These are phyloP conservation scores for Caradrina clavipalpis DNA, from an alignment of 2,888 invertebrate species.

Conservation along the genomic window DNA sequence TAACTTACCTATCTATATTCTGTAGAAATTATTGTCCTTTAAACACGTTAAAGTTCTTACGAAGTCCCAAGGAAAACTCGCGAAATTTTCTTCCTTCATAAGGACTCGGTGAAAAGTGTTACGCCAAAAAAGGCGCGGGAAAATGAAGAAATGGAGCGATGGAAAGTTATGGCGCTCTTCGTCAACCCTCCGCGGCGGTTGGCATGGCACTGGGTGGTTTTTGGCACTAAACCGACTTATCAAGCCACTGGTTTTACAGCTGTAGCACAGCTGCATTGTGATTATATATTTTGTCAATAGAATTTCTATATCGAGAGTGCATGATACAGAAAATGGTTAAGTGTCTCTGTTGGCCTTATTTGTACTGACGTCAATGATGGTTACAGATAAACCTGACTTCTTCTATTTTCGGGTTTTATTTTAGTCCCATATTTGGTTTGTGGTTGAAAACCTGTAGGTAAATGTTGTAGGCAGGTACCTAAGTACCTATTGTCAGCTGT, in stretches of 20 bases:
- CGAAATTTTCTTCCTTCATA: slow-evolving; percentile 84
- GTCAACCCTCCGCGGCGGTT: slow-evolving; percentile 77
- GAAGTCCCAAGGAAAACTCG: slow-evolving; percentile 75
- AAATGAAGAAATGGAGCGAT: slow-evolving; percentile 55
- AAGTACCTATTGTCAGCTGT: not conserved
- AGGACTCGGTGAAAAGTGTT: slow-evolving; percentile 75
- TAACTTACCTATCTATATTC: slow-evolving; percentile 75
- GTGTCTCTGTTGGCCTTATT: slow-evolving; percentile 42
- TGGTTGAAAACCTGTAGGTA: not conserved
- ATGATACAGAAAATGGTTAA: slow-evolving; percentile 51
- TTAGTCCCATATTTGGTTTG: not conserved
- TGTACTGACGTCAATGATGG: slow-evolving; percentile 32
- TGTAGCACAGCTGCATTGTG: slow-evolving; percentile 63
- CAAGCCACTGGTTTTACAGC: slow-evolving; percentile 68
- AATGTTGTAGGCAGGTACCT: not conserved
- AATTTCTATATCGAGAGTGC: slow-evolving; percentile 62
- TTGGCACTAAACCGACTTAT: slow-evolving; percentile 81
- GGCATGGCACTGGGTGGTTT: slow-evolving; percentile 83
- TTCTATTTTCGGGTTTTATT: slow-evolving; percentile 6
- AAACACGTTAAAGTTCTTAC: slow-evolving; percentile 75
- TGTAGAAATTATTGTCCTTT: slow-evolving; percentile 86
- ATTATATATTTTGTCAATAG: slow-evolving; percentile 63
- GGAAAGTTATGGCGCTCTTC: slow-evolving; percentile 61
- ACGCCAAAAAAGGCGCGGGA: slow-evolving; percentile 75
- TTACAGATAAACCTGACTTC: slow-evolving; percentile 14